Conservation (phyloP, 2,113 vertebrate species). For the Rhegmatorhina hoffmannsi region DNA sequence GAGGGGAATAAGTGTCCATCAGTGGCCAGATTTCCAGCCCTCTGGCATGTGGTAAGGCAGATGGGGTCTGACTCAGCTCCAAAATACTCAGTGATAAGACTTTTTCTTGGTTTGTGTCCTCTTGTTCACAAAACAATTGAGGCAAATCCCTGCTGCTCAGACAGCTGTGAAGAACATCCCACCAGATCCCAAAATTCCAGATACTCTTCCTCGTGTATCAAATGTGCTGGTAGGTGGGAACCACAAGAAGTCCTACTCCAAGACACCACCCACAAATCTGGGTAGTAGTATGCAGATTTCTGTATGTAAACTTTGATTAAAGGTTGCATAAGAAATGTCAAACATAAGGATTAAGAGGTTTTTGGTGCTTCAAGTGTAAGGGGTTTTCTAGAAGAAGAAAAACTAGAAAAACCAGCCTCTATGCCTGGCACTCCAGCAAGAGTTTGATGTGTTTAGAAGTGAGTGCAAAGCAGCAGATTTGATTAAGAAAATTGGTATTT, state of each 20-base stretch:
- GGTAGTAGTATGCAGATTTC: background rate
- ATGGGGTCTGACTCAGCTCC: background rate
- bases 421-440: background rate
- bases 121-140: background rate
- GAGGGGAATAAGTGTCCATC: background rate
- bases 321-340: background rate
- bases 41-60: background rate
- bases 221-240: background rate
- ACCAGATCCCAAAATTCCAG: background rate
- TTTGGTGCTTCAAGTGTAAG: background rate
- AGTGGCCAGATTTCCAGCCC: background rate
- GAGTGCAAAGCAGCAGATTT: background rate
- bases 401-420: background rate
- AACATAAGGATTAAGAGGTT: background rate
- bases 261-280: background rate
- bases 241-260: background rate
- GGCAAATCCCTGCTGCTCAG: background rate
- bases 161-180: background rate
- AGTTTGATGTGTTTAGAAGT: background rate
- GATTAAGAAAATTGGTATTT: background rate
- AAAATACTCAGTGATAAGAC: background rate
- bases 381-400: background rate
- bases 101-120: background rate
- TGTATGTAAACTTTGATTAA: background rate
- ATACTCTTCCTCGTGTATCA: background rate